Evolutionary conservation across 1,140 invertebrate species (phyloP).

Genomic region (Cyrtorhinus lividipennis): DNA sequence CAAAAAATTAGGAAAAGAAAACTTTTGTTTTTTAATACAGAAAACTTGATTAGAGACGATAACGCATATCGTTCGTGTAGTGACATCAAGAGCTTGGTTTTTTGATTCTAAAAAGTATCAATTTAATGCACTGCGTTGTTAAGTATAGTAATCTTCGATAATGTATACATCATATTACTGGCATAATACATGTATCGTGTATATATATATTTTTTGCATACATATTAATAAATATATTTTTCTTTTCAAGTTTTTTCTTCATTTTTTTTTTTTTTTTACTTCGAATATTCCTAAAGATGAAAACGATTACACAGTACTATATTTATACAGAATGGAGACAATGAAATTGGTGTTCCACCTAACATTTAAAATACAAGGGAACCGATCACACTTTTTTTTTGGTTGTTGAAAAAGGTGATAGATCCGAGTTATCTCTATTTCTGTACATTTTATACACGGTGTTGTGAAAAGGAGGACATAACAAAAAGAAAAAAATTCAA

Average conservation of each 20-base stretch:
- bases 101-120: conserved; percentile 3
- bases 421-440: not conserved
- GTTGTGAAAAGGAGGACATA: not conserved
- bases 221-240: conserved; percentile 11
- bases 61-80: too few relatives aligned
- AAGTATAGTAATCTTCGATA: not conserved
- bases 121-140: not conserved
- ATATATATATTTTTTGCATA: not conserved
- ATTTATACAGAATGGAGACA: conserved; percentile 3
- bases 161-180: not conserved
- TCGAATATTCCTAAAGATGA: conserved; percentile 11
- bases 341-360: conserved; percentile 16
- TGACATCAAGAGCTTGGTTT: not conserved
- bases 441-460: conserved; percentile 5
- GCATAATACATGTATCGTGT: conserved; percentile 5
- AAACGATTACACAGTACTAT: conserved; percentile 4
- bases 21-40: too few relatives aligned
- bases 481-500: not conserved
- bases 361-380: conserved; percentile 12
- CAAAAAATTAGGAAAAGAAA: too few relatives aligned
- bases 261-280: conserved; percentile 9
- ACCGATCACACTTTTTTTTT: not conserved
- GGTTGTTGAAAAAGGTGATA: not conserved
- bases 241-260: too few relatives aligned
- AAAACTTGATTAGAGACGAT: too few relatives aligned